Percentiles rank a stretch among this genome's conserved stretches.
These are phyloP conservation scores for Mycteria americana DNA, from an alignment of 2,797 vertebrate genomes.

Conservation along the genomic window DNA sequence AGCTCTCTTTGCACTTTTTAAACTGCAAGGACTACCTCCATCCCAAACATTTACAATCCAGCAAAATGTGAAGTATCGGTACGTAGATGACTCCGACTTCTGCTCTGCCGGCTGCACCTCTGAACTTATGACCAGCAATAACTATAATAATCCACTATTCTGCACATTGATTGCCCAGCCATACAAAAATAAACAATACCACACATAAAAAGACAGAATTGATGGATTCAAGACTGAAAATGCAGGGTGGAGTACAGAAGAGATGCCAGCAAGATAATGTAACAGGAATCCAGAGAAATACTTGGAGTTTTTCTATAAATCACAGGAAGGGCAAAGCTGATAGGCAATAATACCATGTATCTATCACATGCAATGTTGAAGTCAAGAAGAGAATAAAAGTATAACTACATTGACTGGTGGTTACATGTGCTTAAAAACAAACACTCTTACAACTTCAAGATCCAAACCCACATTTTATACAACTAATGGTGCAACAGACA, in stretches of 20 bases:
- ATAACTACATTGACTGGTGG: neutral
- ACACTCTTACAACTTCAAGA: neutral
- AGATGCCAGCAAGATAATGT: neutral
- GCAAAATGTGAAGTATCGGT: neutral
- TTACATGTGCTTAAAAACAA: neutral
- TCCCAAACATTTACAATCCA: neutral
- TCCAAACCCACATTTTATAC: neutral
- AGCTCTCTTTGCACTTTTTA: neutral
- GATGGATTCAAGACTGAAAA: neutral
- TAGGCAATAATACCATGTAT: fast-evolving
- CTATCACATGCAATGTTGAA: neutral
- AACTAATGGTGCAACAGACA: neutral
- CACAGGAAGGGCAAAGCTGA: neutral
- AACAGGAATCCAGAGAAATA: neutral
- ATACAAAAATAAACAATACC: neutral
- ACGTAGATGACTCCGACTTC: neutral
- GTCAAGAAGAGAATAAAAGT: neutral
- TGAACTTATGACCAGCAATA: neutral
- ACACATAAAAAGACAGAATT: neutral
- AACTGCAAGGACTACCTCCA: neutral
- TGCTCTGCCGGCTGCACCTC: neutral
- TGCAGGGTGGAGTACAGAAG: neutral
- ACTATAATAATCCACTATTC: neutral
- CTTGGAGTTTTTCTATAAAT: neutral
- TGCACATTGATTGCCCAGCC: neutral